Base-by-base conservation (phyloP, 64 coral and sea anemone genomes). In the Platygyra sinensis region DNA sequence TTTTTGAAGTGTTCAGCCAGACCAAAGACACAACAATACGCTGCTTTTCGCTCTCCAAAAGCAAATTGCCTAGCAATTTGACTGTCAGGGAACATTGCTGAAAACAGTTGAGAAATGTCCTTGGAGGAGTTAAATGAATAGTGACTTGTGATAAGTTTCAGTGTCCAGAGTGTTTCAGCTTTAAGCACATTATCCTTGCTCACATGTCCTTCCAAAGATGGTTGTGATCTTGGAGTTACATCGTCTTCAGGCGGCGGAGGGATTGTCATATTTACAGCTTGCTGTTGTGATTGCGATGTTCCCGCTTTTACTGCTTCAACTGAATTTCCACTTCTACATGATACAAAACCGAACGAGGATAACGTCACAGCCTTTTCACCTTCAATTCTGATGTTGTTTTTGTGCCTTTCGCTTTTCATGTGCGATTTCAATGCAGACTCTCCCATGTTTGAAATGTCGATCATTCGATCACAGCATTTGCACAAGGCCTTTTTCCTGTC, bases 351-450 rank as follows among this genome's bases (percentile, higher is more conserved):
- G 65, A 94, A 94, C 50, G 74, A n/a, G 20, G 61, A 80, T 67
- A 94, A 36, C 77, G 79, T 89, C 80, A 88, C 19, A 20, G 38
- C 52, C 60, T 94, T 54, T 65, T 84, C 75, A 17, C 62, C 49
- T 52, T 62, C 72, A 75, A 94, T 60, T 42, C 39, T 29, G 52
- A 33, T 78, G 78, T 94, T 89, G 57, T 30, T 71, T 39, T 63
- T 67, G 88, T 90, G 93, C n/a, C 85, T 90, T 78, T 80, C 67
- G 89, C 87, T 63, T 82, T 78, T 94, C 24, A 72, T 71, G 60
- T 94, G 87, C 31, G 60, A 85, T 89, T 94, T 94, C 62, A 89
- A 83, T 19, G 87, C 92, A 94, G 78, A 77, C 73, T 88, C 92
- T 57, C 92, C 83, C 90, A 90, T 80, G 72, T 80, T 79, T 67